Evolutionary conservation across 2,888 invertebrate genomes (phyloP), one percentile per base, ranked within the genome.

Genomic region (Orthosia gothica): DNA sequence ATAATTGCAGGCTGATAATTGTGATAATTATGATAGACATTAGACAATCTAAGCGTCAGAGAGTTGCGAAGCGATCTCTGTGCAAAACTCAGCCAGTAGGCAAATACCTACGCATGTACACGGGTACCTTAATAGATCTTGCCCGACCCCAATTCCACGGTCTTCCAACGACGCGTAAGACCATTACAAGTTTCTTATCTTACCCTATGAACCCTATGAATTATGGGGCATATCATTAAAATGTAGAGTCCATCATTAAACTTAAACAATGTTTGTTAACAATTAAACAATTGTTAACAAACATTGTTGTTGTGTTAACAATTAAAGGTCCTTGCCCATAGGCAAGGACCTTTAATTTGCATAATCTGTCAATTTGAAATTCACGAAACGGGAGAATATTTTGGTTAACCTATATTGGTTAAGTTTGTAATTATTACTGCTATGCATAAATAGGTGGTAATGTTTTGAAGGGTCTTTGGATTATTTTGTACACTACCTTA

Each of bases 201-300:
- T 63, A 62, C 57, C 52, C 57, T 26, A 47, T 67, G 58, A 67
- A 62, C 57, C 52, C 57, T 26, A 47, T 67, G 58, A 84, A 66
- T 84, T 82, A 86, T 75, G 23, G 68, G 58, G 62, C 69, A 74
- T 83, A 83, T 77, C 84, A 88, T 83, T 87, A 83, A 84, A 85
- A 87, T 82, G 71, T 82, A 80, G 83, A 85, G 86, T 67, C 78
- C 62, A 74, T 83, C 79, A 88, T 89, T 88, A 85, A 91, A 90
- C 90, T 90, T 81, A 80, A 88, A 88, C 89, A 88, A 90, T 89
- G 77, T 87, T n/a, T n/a, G n/a, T n/a, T n/a, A n/a, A n/a, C n/a
- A n/a, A n/a, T n/a, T n/a, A n/a, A n/a, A n/a, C n/a, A n/a, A n/a
- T n/a, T n/a, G n/a, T n/a, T n/a, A n/a, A n/a, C n/a, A n/a, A n/a